These are phyloP conservation scores for Zeugodacus cucurbitae DNA, from an alignment of 1,140 invertebrate genomes.

Conservation along the genomic window DNA sequence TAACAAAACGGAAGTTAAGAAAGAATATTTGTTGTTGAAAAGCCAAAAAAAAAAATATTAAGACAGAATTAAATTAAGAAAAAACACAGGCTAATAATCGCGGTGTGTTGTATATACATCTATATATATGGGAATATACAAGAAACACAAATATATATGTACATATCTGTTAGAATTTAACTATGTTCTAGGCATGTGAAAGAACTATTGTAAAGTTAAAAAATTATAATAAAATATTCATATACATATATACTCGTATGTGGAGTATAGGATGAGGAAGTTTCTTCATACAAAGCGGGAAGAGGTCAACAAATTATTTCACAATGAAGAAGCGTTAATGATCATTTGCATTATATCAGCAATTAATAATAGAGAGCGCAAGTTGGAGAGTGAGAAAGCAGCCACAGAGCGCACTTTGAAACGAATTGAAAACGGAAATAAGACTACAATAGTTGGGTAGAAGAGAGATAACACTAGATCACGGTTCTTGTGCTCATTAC, in stretches of 20 bases:
- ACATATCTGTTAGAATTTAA: background rate
- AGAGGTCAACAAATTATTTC: slow-evolving; percentile 35
- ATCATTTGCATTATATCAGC: background rate
- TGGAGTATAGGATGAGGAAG: background rate
- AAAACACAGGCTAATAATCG: background rate
- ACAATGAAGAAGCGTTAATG: slow-evolving; percentile 30
- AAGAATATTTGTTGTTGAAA: background rate
- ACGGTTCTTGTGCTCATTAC: background rate
- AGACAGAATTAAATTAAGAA: background rate
- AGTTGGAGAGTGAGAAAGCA: background rate
- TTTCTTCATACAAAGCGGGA: background rate
- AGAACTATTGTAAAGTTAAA: background rate
- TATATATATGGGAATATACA: background rate
- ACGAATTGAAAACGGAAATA: background rate
- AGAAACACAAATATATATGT: background rate
- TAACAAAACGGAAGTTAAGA: background rate
- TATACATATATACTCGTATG: background rate
- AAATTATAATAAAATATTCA: background rate
- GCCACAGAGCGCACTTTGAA: background rate
- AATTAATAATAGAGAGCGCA: background rate
- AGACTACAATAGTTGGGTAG: background rate
- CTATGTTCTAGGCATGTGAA: background rate
- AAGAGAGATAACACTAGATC: background rate
- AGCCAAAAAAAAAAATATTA: background rate
- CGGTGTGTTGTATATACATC: background rate